Evolutionary conservation across 2,888 invertebrate species (phyloP).

Genomic region (Stenodema calcarata): DNA sequence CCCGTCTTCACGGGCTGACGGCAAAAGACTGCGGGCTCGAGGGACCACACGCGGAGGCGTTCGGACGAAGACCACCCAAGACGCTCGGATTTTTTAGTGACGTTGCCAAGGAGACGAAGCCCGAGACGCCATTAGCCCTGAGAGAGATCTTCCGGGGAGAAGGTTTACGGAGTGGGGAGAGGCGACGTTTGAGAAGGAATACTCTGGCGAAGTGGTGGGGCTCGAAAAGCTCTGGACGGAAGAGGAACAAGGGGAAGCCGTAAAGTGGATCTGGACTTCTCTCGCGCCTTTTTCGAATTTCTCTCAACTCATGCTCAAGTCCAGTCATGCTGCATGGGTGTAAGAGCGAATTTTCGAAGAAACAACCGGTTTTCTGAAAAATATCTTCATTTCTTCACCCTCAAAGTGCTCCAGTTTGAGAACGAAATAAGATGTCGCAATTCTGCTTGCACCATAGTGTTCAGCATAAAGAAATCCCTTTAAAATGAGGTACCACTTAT

Average conservation of each 20-base stretch:
- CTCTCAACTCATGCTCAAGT: too few species aligned
- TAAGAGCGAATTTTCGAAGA: too few species aligned
- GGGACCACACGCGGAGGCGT: conserved; percentile 49
- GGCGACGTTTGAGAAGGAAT: not conserved
- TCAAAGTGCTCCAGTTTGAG: too few species aligned
- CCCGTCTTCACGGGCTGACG: not conserved
- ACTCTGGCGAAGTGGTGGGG: not conserved
- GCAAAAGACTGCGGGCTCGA: not conserved
- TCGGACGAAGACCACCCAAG: conserved; percentile 52
- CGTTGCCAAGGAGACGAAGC: conserved; percentile 23
- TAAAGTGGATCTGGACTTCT: not conserved
- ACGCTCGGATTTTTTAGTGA: conserved; percentile 23
- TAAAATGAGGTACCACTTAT: too few species aligned
- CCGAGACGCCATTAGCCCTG: not conserved
- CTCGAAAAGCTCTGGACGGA: not conserved
- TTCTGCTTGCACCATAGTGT: too few species aligned
- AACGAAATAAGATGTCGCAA: too few species aligned
- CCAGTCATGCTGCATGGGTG: too few species aligned
- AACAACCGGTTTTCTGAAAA: too few species aligned
- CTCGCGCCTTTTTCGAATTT: not conserved
- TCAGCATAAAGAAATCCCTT: too few species aligned
- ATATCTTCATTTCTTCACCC: too few species aligned
- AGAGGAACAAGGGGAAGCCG: not conserved
- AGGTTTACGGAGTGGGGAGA: not conserved
- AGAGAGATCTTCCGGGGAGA: not conserved